These are phyloP conservation scores for Ictalurus punctatus DNA, from an alignment of 2,113 vertebrate species.

Conservation along the genomic window DNA sequence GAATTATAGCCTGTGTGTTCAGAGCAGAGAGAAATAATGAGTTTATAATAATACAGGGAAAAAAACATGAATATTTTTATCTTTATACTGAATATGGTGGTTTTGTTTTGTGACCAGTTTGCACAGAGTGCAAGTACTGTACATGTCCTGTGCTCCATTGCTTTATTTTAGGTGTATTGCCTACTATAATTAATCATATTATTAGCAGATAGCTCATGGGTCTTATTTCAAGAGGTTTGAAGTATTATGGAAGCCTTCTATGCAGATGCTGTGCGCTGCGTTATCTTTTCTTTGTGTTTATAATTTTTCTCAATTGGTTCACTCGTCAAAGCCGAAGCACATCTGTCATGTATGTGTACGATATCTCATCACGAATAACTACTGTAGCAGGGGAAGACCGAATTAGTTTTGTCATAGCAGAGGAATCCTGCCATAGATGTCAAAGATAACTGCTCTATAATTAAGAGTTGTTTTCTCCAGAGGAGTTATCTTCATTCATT, in stretches of 20 bases:
- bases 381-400: neutral
- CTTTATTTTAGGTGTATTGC: neutral
- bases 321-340: neutral
- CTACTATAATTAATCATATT: neutral
- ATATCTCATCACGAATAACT: neutral
- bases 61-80: neutral
- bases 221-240: neutral
- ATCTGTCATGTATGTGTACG: neutral
- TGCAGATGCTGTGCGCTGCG: neutral
- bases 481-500: neutral
- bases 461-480: neutral
- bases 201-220: neutral
- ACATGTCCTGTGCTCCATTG: neutral
- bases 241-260: neutral
- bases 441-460: neutral
- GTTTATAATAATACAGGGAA: neutral
- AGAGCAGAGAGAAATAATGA: neutral
- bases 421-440: neutral
- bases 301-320: neutral
- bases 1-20: neutral
- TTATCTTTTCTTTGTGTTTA: neutral
- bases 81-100: neutral
- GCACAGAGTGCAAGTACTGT: neutral
- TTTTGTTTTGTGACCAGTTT: neutral
- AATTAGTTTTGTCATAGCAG: neutral